phyloP scores from a whole-genome alignment of 2,888 invertebrate species.

The Amphipoea lucens region DNA sequence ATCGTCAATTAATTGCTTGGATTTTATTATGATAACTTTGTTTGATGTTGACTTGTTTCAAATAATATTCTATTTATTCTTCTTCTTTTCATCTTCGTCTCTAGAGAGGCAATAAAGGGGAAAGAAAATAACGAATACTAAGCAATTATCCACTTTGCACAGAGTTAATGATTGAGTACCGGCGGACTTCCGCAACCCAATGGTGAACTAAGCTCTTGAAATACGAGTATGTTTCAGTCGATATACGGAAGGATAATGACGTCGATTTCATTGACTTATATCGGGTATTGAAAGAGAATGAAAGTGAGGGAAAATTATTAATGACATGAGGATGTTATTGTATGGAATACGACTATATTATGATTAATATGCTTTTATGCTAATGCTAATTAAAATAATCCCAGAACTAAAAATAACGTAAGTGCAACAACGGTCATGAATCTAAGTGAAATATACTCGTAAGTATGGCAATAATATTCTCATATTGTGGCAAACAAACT shows the following conservation, averaged over 20 bases:
- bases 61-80: constrained; percentile 37
- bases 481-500: not conserved
- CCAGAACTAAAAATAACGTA: not conserved
- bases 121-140: constrained; percentile 29
- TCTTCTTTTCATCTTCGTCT: constrained; percentile 35
- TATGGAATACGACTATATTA: not conserved
- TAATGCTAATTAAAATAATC: not conserved
- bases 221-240: not conserved
- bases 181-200: constrained; percentile 6
- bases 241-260: not conserved
- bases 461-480: not conserved
- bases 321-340: not conserved
- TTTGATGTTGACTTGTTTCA: constrained; percentile 55
- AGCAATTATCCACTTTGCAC: constrained; percentile 40
- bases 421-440: too few species aligned
- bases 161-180: constrained; percentile 26
- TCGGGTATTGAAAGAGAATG: not conserved
- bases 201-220: not conserved
- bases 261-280: not conserved
- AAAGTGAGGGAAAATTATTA: not conserved
- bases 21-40: constrained; percentile 28
- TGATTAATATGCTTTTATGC: not conserved
- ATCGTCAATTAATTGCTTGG: constrained; percentile 51
- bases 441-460: not conserved
- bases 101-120: constrained; percentile 8